Evolutionary conservation across 2,113 vertebrate species (phyloP), one percentile per base, ranked within the genome.

Genomic region (Ptyas mucosa): DNA sequence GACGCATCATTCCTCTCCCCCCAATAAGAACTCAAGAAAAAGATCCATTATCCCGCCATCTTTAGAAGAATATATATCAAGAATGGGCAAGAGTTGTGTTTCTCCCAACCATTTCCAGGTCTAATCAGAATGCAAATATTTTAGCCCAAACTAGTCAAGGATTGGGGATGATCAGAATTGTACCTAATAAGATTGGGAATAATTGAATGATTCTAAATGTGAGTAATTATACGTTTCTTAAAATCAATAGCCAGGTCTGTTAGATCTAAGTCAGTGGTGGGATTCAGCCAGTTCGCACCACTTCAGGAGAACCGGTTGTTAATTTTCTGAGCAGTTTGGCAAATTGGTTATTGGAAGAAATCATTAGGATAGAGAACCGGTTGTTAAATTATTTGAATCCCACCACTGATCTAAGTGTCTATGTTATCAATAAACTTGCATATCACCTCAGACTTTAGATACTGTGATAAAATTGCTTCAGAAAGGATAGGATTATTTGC

Each of bases 1-100:
- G 91, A 46, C 43, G 91, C 61, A 91, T 55, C 87, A 81, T 93
- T 95, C 39, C 52, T n/a, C 24, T 91, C 39, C 43, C 39, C 75
- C 88, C 53, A 57, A 61, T 8, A 6, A 53, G 23, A 90, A 20
- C 6, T 26, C 43, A 43, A 61, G 46, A 14, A 61, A 20, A 58
- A 85, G 43, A 18, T 49, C 29, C 43, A 58, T 8, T 29, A 51
- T 18, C 34, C 39, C 26, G 3, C 49, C 55, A 92, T 61, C 43
- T 85, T 10, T 89, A 43, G 7, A n/a, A 21, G 52, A 43, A 85
- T 43, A 39, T 39, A 81, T 43, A 81, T 81, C 7, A 81, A 81
- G 18, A 43, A 81, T 81, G 15, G 8, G 34, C 34, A 81, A 81
- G 75, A 81, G 75, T 39, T 81, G 75, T 81, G 18, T 18, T 39